Evolutionary conservation across 2,113 vertebrate species (phyloP), one percentile per base, ranked within the genome.

Genomic region (Ornithorhynchus anatinus): DNA sequence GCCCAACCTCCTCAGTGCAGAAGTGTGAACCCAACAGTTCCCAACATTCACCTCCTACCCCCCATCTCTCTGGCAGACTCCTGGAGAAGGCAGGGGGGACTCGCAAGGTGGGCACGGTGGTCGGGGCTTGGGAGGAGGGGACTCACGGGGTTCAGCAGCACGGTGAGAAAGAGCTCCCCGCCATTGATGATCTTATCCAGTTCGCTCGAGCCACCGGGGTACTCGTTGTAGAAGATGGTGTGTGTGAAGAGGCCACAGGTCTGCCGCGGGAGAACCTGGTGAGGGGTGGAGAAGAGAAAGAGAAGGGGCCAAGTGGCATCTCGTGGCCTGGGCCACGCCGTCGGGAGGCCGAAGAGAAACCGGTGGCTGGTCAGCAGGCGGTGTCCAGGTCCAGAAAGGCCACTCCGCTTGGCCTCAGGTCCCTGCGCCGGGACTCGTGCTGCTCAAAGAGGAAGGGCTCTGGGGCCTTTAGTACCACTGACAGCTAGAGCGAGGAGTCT

Each of bases 191-290:
- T 97, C 85, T 98, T 97, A 91, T 99, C 97, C 86, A 99, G 93
- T 74, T 99, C 97, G 25, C 93, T 94, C 5, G 97, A 97, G 43
- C 97, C 96, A 16, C 96, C 97, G 0, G 97, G 97, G 75, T 99
- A 99, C 53, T 99, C 97, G 1, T 94, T 98, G 74, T 99, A 98
- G 94, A 99, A 99, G 87, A 99, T 99, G 33, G 97, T 99, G 89
- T 99, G 97, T 0, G 97, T 99, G 91, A 99, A 99, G 64, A 99
- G 95, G 67, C 97, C 97, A 1, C 97, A 99, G 2, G 97, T 99
- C 84, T 99, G 97, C 69, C 97, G 89, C 7, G 97, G 97, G 31
- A 99, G 93, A 71, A 99, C 96, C 97, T 99, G 80, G 45, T n/a
- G 39, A 6, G 40, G 9, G 60, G 39, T 2, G 2, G 35, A 31